These are phyloP conservation scores for Pardosa pseudoannulata DNA, from an alignment of 2,888 invertebrate species.

Conservation along the genomic window DNA sequence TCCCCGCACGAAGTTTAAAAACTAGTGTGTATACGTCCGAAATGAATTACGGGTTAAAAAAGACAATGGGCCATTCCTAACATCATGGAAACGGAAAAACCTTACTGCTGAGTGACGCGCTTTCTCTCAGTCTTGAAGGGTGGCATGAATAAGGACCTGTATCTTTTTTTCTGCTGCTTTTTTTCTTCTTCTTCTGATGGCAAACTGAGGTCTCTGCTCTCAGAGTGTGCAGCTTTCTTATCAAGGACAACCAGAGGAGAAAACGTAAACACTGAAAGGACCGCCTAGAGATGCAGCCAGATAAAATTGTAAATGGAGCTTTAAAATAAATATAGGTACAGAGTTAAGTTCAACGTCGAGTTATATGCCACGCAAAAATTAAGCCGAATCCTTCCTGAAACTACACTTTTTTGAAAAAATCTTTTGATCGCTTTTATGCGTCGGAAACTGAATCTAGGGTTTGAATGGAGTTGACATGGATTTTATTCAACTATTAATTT, in stretches of 20 bases:
- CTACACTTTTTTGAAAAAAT: too few species aligned
- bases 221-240: neutral
- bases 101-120: conserved; percentile 23
- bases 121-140: conserved; percentile 27
- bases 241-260: conserved; percentile 23
- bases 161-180: conserved; percentile 6
- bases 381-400: too few species aligned
- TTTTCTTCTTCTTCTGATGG: neutral
- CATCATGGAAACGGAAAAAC: conserved; percentile 3
- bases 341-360: neutral
- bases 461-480: too few species aligned
- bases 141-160: conserved; percentile 42
- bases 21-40: neutral
- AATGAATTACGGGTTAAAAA: neutral
- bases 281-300: conserved; percentile 3
- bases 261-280: conserved; percentile 17
- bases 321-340: neutral
- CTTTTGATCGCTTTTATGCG: too few species aligned
- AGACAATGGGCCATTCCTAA: conserved; percentile 18
- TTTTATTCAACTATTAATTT: too few species aligned
- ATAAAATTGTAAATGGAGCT: neutral
- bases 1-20: neutral
- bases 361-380: too few species aligned
- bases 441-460: too few species aligned
- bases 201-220: conserved; percentile 33